phyloP scores from a whole-genome alignment of 1,140 invertebrate species.

The Cheumatopsyche charites region DNA sequence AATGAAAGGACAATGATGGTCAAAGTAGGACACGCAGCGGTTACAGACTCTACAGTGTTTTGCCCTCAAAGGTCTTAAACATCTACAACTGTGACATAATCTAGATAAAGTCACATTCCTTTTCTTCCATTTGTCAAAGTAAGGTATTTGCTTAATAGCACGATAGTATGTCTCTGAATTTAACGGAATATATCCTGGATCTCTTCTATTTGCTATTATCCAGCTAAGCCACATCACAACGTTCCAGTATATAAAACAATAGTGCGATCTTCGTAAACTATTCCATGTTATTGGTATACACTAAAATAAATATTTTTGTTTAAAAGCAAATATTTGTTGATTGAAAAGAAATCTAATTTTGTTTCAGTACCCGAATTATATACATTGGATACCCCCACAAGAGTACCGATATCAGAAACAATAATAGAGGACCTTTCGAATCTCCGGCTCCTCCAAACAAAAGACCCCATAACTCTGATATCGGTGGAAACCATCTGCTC shows the following conservation, averaged over 20 bases:
- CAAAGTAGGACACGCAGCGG: conserved; percentile 89
- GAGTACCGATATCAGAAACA: conserved; percentile 84
- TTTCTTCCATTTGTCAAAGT: conserved; percentile 89
- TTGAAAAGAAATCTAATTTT: background rate
- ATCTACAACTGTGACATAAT: conserved; percentile 89
- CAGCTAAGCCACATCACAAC: conserved; percentile 90
- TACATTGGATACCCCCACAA: conserved; percentile 95
- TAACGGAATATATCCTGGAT: conserved; percentile 87
- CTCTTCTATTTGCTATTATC: conserved; percentile 84
- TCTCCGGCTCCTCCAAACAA: conserved; percentile 89
- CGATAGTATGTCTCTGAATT: conserved; percentile 89
- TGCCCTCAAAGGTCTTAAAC: conserved; percentile 81
- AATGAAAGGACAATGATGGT: conserved; percentile 95
- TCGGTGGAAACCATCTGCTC: conserved; percentile 82
- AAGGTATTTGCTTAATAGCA: conserved; percentile 87
- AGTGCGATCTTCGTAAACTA: conserved; percentile 80
- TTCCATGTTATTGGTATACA: conserved; percentile 92
- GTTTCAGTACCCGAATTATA: conserved; percentile 72
- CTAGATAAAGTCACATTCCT: conserved; percentile 82
- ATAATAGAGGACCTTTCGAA: conserved; percentile 84
- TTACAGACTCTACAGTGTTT: conserved; percentile 93
- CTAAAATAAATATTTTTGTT: conserved; percentile 56
- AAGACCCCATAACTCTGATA: conserved; percentile 87
- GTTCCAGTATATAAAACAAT: conserved; percentile 90
- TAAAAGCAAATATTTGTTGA: conserved; percentile 8